phyloP scores from a whole-genome alignment of 2,113 vertebrate species.

The Aspiorhynchus laticeps region DNA sequence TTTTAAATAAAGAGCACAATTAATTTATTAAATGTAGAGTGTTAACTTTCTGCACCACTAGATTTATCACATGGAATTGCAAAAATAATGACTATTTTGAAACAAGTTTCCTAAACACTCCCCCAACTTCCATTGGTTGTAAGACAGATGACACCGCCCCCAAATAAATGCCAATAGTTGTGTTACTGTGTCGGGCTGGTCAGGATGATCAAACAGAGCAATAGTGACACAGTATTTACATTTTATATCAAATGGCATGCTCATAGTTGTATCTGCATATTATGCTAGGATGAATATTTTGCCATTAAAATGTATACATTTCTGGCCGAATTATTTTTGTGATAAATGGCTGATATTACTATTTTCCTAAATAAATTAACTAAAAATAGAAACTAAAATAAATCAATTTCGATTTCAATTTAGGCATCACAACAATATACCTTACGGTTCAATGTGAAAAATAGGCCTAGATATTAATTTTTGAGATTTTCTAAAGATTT shows the following conservation, averaged over 20 bases:
- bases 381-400: background rate
- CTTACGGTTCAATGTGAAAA: background rate
- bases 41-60: background rate
- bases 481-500: no score
- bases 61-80: background rate
- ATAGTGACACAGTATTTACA: background rate
- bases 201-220: background rate
- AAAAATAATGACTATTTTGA: background rate
- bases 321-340: no score
- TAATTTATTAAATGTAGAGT: background rate
- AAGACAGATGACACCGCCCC: background rate
- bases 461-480: no score
- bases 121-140: background rate
- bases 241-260: background rate
- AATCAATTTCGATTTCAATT: background rate
- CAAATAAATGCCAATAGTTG: background rate
- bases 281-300: background rate
- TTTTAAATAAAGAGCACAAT: background rate
- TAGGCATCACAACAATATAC: background rate
- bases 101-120: background rate
- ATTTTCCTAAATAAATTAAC: background rate
- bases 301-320: background rate
- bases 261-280: background rate
- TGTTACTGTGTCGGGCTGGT: background rate
- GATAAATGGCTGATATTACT: background rate